Percentiles rank a stretch among this genome's conserved stretches.
Evolutionary conservation across 2,888 invertebrate species (phyloP).

Genomic region (Tridacna crocea): DNA sequence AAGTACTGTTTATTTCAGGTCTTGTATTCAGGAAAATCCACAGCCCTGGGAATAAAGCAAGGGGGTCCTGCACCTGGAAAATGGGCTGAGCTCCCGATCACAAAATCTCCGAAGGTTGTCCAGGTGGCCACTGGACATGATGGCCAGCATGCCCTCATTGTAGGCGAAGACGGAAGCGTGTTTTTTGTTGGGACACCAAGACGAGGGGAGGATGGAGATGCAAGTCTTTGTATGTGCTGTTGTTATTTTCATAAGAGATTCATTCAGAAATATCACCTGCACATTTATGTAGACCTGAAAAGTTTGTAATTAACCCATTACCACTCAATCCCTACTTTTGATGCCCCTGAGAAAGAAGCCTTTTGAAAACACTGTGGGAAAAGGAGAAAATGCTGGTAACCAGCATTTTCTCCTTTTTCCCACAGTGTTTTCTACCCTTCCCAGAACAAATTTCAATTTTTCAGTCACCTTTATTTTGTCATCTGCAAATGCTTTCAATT

Average conservation of each 20-base stretch:
- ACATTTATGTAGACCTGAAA: no score
- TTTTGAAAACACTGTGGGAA: no score
- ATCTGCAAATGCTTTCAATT: no score
- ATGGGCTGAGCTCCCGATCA: constrained; percentile 86
- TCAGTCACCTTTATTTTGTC: no score
- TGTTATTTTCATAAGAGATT: background rate
- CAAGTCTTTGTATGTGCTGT: constrained; percentile 84
- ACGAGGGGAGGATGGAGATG: constrained; percentile 97
- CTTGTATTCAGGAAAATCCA: constrained; percentile 94
- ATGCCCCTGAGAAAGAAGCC: no score
- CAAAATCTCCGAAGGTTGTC: constrained; percentile 90
- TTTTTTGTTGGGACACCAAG: constrained; percentile 94
- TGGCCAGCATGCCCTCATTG: constrained; percentile 94
- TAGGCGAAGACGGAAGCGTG: constrained; percentile 96
- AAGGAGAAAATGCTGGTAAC: no score
- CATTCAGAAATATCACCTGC: no score
- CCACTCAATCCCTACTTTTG: no score
- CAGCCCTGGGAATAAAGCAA: constrained; percentile 92
- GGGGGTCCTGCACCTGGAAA: constrained; percentile 81
- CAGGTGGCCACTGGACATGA: constrained; percentile 97
- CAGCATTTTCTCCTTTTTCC: no score
- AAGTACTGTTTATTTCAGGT: constrained; percentile 85
- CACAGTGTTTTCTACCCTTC: no score
- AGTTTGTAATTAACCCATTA: no score
- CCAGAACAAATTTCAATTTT: no score